Evolutionary conservation across 30 jellyfish, hydroid and myxozoan species (phyloP).

Genomic region (Aurelia coerulea): DNA sequence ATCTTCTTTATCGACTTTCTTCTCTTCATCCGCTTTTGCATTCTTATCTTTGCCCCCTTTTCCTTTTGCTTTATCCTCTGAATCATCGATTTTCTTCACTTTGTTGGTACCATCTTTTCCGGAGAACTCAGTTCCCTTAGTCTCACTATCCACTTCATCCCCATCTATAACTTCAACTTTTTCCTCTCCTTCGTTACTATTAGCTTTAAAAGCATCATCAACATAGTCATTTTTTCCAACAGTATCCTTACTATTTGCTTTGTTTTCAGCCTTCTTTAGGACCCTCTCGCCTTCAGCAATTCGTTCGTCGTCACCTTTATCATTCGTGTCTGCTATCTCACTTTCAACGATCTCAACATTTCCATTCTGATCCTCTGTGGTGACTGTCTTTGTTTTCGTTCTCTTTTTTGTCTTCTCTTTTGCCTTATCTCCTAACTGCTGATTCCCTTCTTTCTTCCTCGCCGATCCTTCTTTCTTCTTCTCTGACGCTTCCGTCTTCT

Average conservation of each 20-base stretch:
- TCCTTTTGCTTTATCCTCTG: constrained; percentile 3
- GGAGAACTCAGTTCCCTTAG: too few species aligned
- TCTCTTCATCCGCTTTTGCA: neutral
- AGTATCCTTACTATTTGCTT: neutral
- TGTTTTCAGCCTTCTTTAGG: neutral
- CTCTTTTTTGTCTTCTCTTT: neutral
- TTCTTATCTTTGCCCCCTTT: constrained; percentile 4
- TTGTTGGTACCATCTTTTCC: neutral
- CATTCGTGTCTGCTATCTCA: constrained; percentile 22
- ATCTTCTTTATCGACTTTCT: neutral
- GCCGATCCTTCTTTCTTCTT: constrained; percentile 4
- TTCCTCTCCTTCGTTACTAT: neutral
- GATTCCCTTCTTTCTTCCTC: neutral
- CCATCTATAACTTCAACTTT: neutral
- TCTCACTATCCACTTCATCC: neutral
- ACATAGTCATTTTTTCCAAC: neutral
- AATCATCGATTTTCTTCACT: neutral
- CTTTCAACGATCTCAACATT: constrained; percentile 30
- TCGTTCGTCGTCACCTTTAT: constrained; percentile 48
- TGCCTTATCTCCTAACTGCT: neutral
- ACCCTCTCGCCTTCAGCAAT: constrained; percentile 21
- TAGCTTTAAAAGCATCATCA: neutral
- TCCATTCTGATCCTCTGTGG: constrained; percentile 36
- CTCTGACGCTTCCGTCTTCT: constrained; percentile 1
- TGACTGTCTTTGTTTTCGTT: constrained; percentile 1